Evolutionary conservation across 2,113 vertebrate genomes (phyloP), one percentile per base, ranked within the genome.

Genomic region (Gobius niger): DNA sequence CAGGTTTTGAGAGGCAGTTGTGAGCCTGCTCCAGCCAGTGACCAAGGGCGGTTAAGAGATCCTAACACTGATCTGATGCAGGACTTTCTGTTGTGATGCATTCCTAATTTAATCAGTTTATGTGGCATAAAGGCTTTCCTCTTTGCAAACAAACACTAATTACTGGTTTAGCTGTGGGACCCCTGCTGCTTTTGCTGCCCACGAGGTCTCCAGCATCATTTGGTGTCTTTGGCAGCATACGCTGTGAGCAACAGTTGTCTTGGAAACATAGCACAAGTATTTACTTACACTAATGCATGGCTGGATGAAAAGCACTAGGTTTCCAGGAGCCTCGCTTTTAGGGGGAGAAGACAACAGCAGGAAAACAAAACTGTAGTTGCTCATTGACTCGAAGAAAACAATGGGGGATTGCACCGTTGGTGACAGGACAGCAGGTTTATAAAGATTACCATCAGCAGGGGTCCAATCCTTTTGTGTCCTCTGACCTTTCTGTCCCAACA

Each of bases 401-500:
- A 86, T 84, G 82, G 84, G 88, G 65, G 81, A 78, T 69, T 81
- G 76, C 34, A 41, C 76, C 82, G 82, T 72, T 73, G 72, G 83
- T 81, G 82, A 89, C 87, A 89, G 85, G 85, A 87, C 82, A 85
- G 82, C 82, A 47, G 87, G 77, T 81, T 87, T 82, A 82, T 91
- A 91, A 89, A 85, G 85, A 90, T 91, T 87, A 79, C 80, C 75
- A 88, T 82, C 89, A 89, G 87, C 87, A 85, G 89, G 90, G 87
- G 86, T 88, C 86, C 82, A 82, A 63, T 74, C 69, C 10, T 75
- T 83, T 72, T 81, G 63, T 72, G 87, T 90, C 90, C 84, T 84
- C 85, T 90, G 90, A 91, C 90, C 89, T 90, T 91, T 91, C 81
- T 74, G 77, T 87, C 75, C 67, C 83, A 89, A 89, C 85, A 87